Base-by-base conservation (phyloP, 2,888 invertebrate species). In the Mythimna impura region DNA sequence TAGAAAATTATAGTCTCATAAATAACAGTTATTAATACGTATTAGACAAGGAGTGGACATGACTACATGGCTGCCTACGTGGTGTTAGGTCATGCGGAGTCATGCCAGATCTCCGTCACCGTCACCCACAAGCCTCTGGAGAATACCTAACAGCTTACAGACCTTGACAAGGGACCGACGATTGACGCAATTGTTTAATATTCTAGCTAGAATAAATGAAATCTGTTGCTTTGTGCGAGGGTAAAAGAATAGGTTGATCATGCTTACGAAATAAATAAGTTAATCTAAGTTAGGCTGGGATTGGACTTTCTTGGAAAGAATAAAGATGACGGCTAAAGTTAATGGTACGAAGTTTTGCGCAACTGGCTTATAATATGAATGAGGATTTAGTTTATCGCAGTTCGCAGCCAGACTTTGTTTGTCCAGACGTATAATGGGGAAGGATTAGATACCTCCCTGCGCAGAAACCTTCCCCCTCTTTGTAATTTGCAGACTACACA, bases 1-100 rank as follows among this genome's bases (percentile, higher is more conserved):
- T 76, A 74, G 66, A 43, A 65, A 82, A 86, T 74, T 65, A 65
- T 70, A 78, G 64, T 62, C 34, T 57, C 66, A 61, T 85, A 78
- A 80, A 80, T 80, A 68, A 76, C 52, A 62, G 64, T 76, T 74
- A 85, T 78, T 84, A 70, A 66, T 84, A 73, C 73, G 60, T 79
- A 76, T 75, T 75, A 58, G 64, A 67, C 64, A 60, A 66, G 66
- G 66, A 81, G 71, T 84, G 82, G 81, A 84, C 79, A 74, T 76
- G 76, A 73, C 71, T 83, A 61, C 65, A 60, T 68, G 20, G 55
- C 83, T 75, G 76, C 86, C 86, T 86, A 84, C 86, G 86, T 83
- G 68, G 47, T 62, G 70, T 83, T 86, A 85, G 73, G 82, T 86
- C 85, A 86, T 82, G 75, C 75, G 83, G 83, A 72, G 82, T 86